These are phyloP conservation scores for Pangasius krempfi DNA, from an alignment of 2,797 vertebrate species.

Conservation along the genomic window DNA sequence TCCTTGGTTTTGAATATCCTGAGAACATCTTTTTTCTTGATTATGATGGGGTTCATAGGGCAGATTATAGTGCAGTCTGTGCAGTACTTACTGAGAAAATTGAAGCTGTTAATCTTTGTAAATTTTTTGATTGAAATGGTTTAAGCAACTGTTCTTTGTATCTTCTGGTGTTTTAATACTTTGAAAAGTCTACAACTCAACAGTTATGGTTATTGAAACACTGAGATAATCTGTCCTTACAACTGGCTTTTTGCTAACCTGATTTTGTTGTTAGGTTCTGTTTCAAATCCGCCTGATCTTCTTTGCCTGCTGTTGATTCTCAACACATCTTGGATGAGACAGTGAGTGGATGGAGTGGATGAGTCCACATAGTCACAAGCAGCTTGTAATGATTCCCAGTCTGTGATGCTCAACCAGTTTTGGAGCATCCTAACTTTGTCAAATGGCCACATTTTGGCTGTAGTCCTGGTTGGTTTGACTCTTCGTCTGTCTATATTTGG, in stretches of 20 bases:
- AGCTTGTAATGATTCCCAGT: not conserved
- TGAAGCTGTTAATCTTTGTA: not conserved
- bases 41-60: not conserved
- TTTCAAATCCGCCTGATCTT: not conserved
- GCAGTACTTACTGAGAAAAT: not conserved
- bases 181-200: not conserved
- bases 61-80: not conserved
- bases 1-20: not conserved
- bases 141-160: not conserved
- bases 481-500: not conserved
- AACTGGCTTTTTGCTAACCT: not conserved
- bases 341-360: not conserved
- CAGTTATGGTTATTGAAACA: not conserved
- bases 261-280: not conserved
- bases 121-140: not conserved
- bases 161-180: not conserved
- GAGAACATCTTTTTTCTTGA: not conserved
- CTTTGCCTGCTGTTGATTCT: not conserved
- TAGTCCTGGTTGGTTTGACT: not conserved
- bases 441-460: not conserved
- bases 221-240: not conserved
- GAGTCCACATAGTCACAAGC: not conserved
- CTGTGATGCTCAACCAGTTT: constrained; percentile 1
- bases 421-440: not conserved
- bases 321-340: not conserved